These are phyloP conservation scores for Sialis lutaria DNA, from an alignment of 2,888 invertebrate genomes.

Conservation along the genomic window DNA sequence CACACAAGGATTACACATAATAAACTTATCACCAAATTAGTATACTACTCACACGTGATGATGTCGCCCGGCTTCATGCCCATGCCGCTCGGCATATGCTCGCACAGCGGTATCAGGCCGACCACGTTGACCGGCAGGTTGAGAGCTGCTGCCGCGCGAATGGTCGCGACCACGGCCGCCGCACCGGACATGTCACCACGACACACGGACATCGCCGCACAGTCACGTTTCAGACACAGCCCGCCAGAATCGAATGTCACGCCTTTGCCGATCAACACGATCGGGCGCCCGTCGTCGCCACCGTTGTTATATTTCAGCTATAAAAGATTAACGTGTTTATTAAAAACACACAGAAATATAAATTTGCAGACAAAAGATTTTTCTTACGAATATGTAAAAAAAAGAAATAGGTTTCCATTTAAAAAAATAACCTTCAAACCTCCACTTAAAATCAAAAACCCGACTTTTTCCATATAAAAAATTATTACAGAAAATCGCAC, in stretches of 20 bases:
- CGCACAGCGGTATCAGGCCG: constrained; percentile 25
- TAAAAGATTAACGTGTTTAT: too few species aligned
- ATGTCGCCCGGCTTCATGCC: constrained; percentile 32
- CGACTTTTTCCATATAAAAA: too few species aligned
- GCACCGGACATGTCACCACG: constrained; percentile 46
- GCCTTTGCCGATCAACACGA: constrained; percentile 48
- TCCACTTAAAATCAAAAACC: too few species aligned
- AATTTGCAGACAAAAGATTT: too few species aligned
- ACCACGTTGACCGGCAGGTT: constrained; percentile 34
- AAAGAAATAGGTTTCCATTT: too few species aligned
- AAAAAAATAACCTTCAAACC: too few species aligned
- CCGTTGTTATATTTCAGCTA: constrained; percentile 34
- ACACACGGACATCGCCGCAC: constrained; percentile 16
- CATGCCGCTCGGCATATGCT: constrained; percentile 39
- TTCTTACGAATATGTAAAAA: too few species aligned
- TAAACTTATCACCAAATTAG: too few species aligned
- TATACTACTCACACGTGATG: too few species aligned
- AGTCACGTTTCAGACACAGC: constrained; percentile 14
- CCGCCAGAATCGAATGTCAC: constrained; percentile 38
- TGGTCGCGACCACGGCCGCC: constrained; percentile 35
- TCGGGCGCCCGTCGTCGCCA: constrained; percentile 28
- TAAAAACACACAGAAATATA: too few species aligned
- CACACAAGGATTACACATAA: too few species aligned
- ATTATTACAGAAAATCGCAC: too few species aligned
- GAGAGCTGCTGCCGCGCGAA: constrained; percentile 32